Evolutionary conservation across 1,140 invertebrate species (phyloP).

Genomic region (Drosophila kikkawai): DNA sequence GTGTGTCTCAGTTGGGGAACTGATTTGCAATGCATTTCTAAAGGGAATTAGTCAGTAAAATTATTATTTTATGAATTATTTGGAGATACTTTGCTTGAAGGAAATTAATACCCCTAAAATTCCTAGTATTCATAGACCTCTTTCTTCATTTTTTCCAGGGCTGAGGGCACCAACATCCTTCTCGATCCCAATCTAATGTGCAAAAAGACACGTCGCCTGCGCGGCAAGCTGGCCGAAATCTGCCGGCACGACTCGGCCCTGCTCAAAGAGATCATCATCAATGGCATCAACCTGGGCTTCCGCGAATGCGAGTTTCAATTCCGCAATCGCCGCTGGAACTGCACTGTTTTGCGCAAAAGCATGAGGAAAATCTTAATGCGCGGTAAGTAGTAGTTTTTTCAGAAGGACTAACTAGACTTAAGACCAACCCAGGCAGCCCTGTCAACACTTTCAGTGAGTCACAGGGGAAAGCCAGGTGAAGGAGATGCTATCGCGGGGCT

Average conservation of each 20-base stretch:
- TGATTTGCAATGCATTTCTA: neutral
- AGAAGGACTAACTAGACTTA: conserved; percentile 20
- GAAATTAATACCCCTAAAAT: too few relatives aligned
- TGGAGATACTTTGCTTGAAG: neutral
- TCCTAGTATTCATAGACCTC: neutral
- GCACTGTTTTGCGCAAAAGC: conserved; percentile 91
- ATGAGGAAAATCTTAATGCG: conserved; percentile 92
- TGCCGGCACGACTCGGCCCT: conserved; percentile 89
- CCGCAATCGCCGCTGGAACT: conserved; percentile 93
- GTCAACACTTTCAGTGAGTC: conserved; percentile 53
- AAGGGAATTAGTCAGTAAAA: conserved; percentile 17
- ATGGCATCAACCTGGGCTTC: conserved; percentile 91
- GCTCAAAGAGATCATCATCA: conserved; percentile 90
- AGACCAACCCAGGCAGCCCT: conserved; percentile 49
- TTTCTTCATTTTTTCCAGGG: conserved; percentile 86
- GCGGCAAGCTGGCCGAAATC: conserved; percentile 91
- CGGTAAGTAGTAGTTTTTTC: conserved; percentile 86
- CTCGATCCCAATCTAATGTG: conserved; percentile 95
- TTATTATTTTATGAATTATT: neutral
- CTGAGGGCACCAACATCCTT: conserved; percentile 92
- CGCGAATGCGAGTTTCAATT: conserved; percentile 95
- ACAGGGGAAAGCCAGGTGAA: conserved; percentile 22
- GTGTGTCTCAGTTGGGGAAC: conserved; percentile 10
- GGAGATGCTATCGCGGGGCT: conserved; percentile 24
- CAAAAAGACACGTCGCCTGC: conserved; percentile 90